Evolutionary conservation across 2,888 invertebrate species (phyloP).

Genomic region (Reticulitermes lucifugus): DNA sequence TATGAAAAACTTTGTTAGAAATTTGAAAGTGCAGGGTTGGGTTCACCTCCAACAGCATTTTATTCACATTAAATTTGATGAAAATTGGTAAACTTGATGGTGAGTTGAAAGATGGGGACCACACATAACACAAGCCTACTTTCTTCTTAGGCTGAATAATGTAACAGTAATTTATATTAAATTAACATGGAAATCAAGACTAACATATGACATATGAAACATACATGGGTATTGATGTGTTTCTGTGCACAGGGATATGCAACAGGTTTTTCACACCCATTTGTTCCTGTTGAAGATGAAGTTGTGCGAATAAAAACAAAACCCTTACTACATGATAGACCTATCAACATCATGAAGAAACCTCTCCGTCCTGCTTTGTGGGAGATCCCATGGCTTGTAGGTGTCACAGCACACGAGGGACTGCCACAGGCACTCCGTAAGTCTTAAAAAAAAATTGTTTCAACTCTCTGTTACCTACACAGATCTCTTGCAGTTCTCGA

Average conservation of each 20-base stretch:
- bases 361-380: constrained; percentile 17
- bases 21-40: too few relatives aligned
- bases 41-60: background rate
- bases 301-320: constrained; percentile 34
- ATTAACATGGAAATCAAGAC: background rate
- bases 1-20: too few relatives aligned
- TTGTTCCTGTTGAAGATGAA: constrained; percentile 50
- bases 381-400: constrained; percentile 51
- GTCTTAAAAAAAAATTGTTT: constrained; percentile 27
- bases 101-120: background rate
- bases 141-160: background rate
- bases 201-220: background rate
- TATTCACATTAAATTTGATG: background rate
- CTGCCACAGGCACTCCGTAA: constrained; percentile 51
- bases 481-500: too few relatives aligned
- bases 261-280: constrained; percentile 45
- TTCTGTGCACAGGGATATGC: background rate
- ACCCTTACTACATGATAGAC: constrained; percentile 45
- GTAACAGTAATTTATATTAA: background rate
- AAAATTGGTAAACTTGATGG: background rate
- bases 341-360: constrained; percentile 43
- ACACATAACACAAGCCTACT: background rate
- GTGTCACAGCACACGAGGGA: constrained; percentile 51
- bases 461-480: background rate
- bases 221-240: background rate